phyloP scores from a whole-genome alignment of 2,113 vertebrate species.

The Sapajus apella region DNA sequence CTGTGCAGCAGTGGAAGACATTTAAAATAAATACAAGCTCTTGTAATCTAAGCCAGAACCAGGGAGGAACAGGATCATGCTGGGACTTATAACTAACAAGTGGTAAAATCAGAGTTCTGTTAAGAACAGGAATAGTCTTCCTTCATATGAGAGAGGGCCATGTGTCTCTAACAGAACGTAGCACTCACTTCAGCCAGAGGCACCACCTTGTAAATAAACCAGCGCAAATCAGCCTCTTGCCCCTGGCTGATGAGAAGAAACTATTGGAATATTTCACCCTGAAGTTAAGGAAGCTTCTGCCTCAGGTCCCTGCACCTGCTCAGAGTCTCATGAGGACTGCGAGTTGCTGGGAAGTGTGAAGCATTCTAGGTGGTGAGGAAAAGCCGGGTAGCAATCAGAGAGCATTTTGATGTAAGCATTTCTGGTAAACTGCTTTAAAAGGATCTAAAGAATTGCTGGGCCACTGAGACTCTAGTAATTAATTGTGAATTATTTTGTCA shows the following conservation, averaged over 20 bases:
- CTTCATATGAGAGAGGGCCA: neutral
- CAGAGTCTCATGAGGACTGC: no score
- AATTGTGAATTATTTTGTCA: neutral
- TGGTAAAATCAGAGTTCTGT: neutral
- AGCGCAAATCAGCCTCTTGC: neutral
- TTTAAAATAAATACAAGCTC: neutral
- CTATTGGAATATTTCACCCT: neutral
- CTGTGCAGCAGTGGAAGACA: neutral
- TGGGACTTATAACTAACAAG: neutral
- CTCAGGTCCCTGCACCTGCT: neutral
- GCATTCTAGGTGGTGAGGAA: neutral
- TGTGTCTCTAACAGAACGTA: neutral
- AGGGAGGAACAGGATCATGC: neutral
- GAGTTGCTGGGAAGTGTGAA: neutral
- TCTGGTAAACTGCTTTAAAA: neutral
- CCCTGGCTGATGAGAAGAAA: neutral
- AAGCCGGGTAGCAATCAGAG: neutral
- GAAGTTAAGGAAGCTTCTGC: neutral
- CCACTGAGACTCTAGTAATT: neutral
- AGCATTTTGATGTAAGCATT: neutral
- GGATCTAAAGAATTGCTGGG: neutral
- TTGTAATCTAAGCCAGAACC: neutral
- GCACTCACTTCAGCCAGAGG: neutral
- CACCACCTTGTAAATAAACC: neutral
- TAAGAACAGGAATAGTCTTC: neutral